A percentile compares a stretch with the other conserved stretches of the same genome.
These are phyloP conservation scores for Drosophila buzzatii DNA, from an alignment of 2,888 invertebrate species.

Conservation along the genomic window DNA sequence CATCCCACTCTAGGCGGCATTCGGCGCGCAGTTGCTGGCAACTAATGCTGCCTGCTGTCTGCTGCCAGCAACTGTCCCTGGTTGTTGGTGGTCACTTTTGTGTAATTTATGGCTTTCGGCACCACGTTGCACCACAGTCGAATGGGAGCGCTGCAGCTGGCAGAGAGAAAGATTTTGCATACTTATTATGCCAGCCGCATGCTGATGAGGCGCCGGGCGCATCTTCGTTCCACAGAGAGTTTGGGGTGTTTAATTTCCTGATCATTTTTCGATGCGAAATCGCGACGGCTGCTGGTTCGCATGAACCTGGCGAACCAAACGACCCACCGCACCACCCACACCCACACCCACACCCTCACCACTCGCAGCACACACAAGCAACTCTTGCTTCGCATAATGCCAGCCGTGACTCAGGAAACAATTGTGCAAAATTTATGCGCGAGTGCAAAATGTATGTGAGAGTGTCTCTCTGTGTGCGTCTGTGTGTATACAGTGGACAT, in stretches of 20 bases:
- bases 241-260: conserved; percentile 82
- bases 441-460: conserved; percentile 15
- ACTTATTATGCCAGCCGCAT: conserved; percentile 71
- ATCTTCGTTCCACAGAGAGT: conserved; percentile 10
- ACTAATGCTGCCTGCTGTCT: conserved; percentile 25
- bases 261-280: conserved; percentile 77
- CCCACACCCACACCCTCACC: no score
- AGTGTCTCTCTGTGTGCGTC: not conserved
- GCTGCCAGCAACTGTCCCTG: conserved; percentile 17
- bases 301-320: conserved; percentile 4
- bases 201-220: conserved; percentile 65
- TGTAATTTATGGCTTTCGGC: conserved; percentile 75
- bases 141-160: conserved; percentile 38
- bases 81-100: conserved; percentile 58
- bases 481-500: conserved; percentile 18
- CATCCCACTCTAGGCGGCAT: not conserved
- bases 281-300: conserved; percentile 36
- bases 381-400: conserved; percentile 27
- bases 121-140: conserved; percentile 37
- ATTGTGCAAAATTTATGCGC: conserved; percentile 69
- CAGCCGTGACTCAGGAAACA: conserved; percentile 62
- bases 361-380: not conserved
- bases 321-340: not conserved
- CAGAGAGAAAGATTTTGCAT: conserved; percentile 66
- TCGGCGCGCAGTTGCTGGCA: conserved; percentile 12